Conservation (phyloP, 2,888 invertebrate species). For the Plusia festucae region DNA sequence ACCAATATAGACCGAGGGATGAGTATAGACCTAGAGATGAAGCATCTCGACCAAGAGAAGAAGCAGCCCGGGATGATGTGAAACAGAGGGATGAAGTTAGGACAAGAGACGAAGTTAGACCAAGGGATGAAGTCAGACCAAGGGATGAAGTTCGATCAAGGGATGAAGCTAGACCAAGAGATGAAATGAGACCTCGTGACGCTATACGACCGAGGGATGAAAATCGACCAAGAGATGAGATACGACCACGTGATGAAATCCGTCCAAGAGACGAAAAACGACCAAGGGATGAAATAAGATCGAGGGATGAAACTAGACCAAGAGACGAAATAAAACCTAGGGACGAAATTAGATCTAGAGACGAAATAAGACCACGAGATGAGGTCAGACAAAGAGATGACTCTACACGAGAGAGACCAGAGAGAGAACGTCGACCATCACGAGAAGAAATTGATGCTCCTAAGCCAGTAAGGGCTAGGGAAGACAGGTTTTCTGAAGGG, state of each 20-base stretch:
- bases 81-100: constrained; percentile 56
- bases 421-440: constrained; percentile 48
- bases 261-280: constrained; percentile 53
- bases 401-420: constrained; percentile 63
- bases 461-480: constrained; percentile 59
- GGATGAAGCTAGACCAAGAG: constrained; percentile 54
- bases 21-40: constrained; percentile 60
- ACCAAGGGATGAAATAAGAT: constrained; percentile 59
- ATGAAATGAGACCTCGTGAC: constrained; percentile 59
- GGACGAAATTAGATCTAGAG: constrained; percentile 61
- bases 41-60: constrained; percentile 53
- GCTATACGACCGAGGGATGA: constrained; percentile 63
- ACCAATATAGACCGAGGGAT: constrained; percentile 65
- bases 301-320: constrained; percentile 61
- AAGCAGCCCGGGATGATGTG: constrained; percentile 55
- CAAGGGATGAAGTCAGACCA: constrained; percentile 55
- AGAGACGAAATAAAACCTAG: constrained; percentile 66
- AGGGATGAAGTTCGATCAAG: constrained; percentile 57
- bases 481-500: constrained; percentile 72
- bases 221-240: constrained; percentile 55
- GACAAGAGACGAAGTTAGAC: constrained; percentile 52
- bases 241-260: constrained; percentile 45
- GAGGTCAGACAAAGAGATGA: constrained; percentile 60
- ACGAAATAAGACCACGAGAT: constrained; percentile 58
- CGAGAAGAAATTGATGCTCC: constrained; percentile 64